Evolutionary conservation across 2,113 vertebrate species (phyloP), one percentile per base, ranked within the genome.

Genomic region (Formicarius rufipectus): DNA sequence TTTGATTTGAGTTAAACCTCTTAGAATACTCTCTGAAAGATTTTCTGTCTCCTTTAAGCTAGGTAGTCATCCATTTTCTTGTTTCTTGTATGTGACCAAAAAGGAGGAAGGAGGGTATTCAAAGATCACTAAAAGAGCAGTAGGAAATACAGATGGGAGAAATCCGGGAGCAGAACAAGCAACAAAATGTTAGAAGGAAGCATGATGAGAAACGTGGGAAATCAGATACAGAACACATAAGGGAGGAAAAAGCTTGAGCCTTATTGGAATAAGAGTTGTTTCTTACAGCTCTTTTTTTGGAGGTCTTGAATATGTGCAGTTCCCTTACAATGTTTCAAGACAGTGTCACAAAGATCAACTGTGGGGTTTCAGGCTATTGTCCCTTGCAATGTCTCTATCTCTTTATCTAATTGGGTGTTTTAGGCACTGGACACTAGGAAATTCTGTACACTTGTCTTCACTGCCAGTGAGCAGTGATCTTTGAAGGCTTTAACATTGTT

Each of bases 371-470:
- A 23, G 72, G 39, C 33, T 67, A 18, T 50, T 78, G 25, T 47
- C 23, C 53, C 59, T 75, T 75, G 17, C 17, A 71, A 2, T 59
- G 28, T 17, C 35, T 77, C 27, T 33, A 10, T 59, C 23, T 86
- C 33, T 71, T 69, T 33, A 42, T 42, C 49, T 76, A 33, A 88
- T 28, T 80, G 42, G 25, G 20, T 14, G 28, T 93, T 56, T 56
- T 94, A 98, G 98, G 97, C 98, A 63, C 39, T 93, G 33, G 58
- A 84, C 63, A 40, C 94, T 98, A 35, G 96, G 96, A 84, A 95
- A 93, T 63, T 62, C 19, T 94, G 76, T 62, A 75, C 92, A 33
- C 96, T 94, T 17, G 82, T 87, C 74, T 97, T 93, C 44, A 76
- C 64, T 17, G 95, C 95, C 28, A 97, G 98, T 53, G 96, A 97